Evolutionary conservation across 2,888 invertebrate genomes (phyloP).

Genomic region (Cylloceria caligata): DNA sequence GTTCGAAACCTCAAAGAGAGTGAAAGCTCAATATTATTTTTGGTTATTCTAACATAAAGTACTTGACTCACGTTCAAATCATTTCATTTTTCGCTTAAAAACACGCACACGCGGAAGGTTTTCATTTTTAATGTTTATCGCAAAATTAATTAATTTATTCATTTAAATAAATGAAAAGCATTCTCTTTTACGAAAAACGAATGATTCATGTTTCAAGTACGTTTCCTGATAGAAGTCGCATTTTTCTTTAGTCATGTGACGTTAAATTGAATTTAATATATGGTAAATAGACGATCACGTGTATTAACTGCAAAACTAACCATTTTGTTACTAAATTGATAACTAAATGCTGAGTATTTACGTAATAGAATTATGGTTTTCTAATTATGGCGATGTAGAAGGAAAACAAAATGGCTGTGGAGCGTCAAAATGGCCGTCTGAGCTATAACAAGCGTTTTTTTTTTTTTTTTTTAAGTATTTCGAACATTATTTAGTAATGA

Average conservation of each 20-base stretch:
- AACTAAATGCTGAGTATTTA: not conserved
- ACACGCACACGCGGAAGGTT: no score
- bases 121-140: not conserved
- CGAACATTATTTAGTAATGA: no score
- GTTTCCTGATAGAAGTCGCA: not conserved
- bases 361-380: not conserved
- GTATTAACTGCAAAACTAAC: no score
- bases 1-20: slow-evolving; percentile 21
- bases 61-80: not conserved
- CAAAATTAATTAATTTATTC: not conserved
- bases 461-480: no score
- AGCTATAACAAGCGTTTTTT: not conserved
- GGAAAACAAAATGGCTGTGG: not conserved
- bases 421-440: slow-evolving; percentile 15
- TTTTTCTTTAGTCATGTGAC: not conserved
- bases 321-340: no score
- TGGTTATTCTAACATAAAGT: not conserved
- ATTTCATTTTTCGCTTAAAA: not conserved
- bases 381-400: not conserved
- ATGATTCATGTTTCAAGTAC: not conserved
- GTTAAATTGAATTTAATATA: not conserved
- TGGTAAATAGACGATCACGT: not conserved
- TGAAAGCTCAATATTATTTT: slow-evolving; percentile 7
- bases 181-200: not conserved
- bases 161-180: not conserved